Conservation (phyloP, 2,888 invertebrate species). For the Caenorhabditis panamensis region DNA sequence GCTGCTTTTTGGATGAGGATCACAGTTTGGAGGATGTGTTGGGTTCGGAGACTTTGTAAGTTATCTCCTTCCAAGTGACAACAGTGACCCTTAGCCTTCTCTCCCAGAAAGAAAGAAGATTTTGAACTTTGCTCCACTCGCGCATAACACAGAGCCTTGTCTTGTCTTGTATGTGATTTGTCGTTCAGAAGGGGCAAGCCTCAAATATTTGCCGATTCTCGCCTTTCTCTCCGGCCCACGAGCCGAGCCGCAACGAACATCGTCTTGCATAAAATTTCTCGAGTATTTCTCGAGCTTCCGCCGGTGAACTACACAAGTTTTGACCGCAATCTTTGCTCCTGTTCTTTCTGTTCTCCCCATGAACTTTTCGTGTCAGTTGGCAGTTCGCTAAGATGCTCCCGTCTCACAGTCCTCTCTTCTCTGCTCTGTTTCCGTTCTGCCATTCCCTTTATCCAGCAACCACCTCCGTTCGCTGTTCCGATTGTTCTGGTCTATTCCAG, state of each 20-base stretch:
- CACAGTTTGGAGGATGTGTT: too few relatives aligned
- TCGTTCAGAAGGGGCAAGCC: slow-evolving; percentile 31
- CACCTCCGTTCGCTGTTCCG: neutral
- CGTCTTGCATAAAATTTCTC: slow-evolving; percentile 1
- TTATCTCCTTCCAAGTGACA: too few relatives aligned
- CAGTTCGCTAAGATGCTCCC: slow-evolving; percentile 2
- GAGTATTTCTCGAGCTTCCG: neutral
- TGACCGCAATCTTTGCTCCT: slow-evolving; percentile 41
- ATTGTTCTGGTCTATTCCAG: slow-evolving; percentile 8
- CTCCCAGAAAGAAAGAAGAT: neutral
- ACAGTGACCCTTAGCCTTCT: too few relatives aligned
- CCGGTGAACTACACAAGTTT: slow-evolving; percentile 25
- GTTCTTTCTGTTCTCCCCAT: neutral
- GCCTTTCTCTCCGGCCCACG: slow-evolving; percentile 20
- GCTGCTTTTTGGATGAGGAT: too few relatives aligned
- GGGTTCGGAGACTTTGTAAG: too few relatives aligned
- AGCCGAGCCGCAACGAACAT: neutral
- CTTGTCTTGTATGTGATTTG: slow-evolving; percentile 32
- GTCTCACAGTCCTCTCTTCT: neutral
- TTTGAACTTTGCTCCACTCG: slow-evolving; percentile 41
- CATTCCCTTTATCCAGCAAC: neutral
- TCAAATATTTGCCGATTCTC: slow-evolving; percentile 57
- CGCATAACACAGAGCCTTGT: neutral
- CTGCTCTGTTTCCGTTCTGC: neutral
- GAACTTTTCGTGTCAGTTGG: neutral